A percentile compares a stretch with the other conserved stretches of the same genome.
Evolutionary conservation across 2,113 vertebrate species (phyloP).

Genomic region (Prionailurus bengalensis): DNA sequence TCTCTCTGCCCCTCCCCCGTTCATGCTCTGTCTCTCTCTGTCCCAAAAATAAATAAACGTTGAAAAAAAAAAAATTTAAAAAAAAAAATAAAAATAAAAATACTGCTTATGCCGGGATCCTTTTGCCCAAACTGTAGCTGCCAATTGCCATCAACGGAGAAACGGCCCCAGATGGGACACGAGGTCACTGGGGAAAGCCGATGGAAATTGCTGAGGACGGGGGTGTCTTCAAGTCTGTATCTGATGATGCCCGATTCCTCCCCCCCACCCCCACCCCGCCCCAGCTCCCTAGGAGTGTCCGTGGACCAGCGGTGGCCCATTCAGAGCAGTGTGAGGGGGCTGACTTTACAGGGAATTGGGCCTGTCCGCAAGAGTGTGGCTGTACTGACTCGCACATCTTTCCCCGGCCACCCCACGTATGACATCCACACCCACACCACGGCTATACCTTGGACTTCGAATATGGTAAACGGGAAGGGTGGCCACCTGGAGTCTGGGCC

Average conservation of each 20-base stretch:
- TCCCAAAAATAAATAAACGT: too few relatives aligned
- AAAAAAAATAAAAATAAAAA: too few relatives aligned
- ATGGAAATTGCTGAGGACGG: background rate
- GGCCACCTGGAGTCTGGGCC: background rate
- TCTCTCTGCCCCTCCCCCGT: too few relatives aligned
- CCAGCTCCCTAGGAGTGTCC: background rate
- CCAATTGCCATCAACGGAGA: background rate
- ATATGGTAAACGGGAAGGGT: background rate
- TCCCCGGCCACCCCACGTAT: accelerated
- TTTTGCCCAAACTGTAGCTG: background rate
- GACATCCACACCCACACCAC: too few relatives aligned
- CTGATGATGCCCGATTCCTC: background rate
- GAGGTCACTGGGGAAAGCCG: background rate
- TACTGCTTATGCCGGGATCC: background rate
- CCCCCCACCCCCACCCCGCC: accelerated
- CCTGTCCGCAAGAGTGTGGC: background rate
- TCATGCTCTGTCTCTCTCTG: too few relatives aligned
- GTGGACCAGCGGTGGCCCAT: accelerated
- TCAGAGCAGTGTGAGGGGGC: background rate
- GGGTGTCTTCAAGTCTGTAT: background rate
- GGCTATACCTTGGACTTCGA: background rate
- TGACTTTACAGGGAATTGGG: background rate
- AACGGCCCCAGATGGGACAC: accelerated
- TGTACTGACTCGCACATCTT: background rate
- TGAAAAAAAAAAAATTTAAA: too few relatives aligned